phyloP scores from a whole-genome alignment of 2,797 vertebrate species.

The Dicrostonyx torquatus region DNA sequence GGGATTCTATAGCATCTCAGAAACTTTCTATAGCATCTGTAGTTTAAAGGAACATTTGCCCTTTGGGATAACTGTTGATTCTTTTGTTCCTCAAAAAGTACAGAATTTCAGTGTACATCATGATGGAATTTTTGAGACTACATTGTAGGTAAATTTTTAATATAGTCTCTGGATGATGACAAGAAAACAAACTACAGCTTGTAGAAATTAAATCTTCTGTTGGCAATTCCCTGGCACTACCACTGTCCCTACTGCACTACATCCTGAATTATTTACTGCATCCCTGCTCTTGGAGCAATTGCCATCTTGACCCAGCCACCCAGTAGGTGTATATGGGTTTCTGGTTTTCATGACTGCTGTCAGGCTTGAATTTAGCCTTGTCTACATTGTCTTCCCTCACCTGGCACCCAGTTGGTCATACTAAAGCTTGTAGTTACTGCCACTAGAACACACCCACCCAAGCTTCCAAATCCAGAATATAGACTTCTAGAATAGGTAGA shows the following conservation, averaged over 20 bases:
- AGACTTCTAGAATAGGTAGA: neutral
- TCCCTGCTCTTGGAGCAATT: neutral
- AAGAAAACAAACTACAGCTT: neutral
- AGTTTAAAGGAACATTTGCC: slow-evolving; percentile 2
- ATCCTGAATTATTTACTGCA: neutral
- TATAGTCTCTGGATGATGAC: slow-evolving; percentile 28
- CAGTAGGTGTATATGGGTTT: neutral
- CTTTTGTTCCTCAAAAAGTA: neutral
- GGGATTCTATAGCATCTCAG: neutral
- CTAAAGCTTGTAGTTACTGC: neutral
- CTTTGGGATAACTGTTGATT: neutral
- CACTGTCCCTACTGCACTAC: neutral
- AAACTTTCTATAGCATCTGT: neutral
- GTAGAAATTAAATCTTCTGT: neutral
- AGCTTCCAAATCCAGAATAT: neutral
- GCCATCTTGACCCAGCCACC: neutral
- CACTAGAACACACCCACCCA: neutral
- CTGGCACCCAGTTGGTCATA: neutral
- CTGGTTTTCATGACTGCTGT: neutral
- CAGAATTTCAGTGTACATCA: neutral
- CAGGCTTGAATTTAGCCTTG: neutral
- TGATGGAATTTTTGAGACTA: neutral
- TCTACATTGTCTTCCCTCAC: neutral
- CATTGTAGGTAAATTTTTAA: neutral
- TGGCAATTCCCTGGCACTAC: neutral